A percentile compares a stretch with the other conserved stretches of the same genome.
phyloP scores from a whole-genome alignment of 1,140 invertebrate genomes.

The Drosophila kanapiae region DNA sequence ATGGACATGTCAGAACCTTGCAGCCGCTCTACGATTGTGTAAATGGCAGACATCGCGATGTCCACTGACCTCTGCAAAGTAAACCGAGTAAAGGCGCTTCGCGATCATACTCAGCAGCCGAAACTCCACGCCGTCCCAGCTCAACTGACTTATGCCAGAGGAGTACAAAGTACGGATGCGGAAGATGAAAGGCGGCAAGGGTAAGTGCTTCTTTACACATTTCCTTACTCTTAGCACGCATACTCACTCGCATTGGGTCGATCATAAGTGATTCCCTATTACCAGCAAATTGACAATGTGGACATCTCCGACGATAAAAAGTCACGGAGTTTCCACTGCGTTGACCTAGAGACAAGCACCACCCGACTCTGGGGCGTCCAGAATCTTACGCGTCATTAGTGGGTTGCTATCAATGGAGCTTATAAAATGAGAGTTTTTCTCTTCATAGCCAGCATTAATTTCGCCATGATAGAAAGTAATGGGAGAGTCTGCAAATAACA shows the following conservation, averaged over 20 bases:
- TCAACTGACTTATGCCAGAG: conserved; percentile 53
- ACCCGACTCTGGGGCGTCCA: conserved; percentile 88
- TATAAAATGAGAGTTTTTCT: conserved; percentile 55
- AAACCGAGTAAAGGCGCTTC: conserved; percentile 88
- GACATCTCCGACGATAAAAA: conserved; percentile 88
- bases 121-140: conserved; percentile 89
- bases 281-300: conserved; percentile 89
- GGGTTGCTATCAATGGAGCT: conserved; percentile 85
- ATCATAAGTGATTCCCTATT: conserved; percentile 87
- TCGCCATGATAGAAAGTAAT: conserved; percentile 87
- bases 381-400: conserved; percentile 86
- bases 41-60: conserved; percentile 89
- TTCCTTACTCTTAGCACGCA: neutral
- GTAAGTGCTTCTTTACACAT: neutral
- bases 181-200: conserved; percentile 88
- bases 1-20: conserved; percentile 87
- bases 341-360: conserved; percentile 88
- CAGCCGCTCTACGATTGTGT: conserved; percentile 87
- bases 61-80: conserved; percentile 86
- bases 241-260: conserved; percentile 75
- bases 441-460: conserved; percentile 85
- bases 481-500: conserved; percentile 84
- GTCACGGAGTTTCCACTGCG: conserved; percentile 90
- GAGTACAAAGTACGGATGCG: conserved; percentile 86
- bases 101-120: conserved; percentile 88